These are phyloP conservation scores for Antheraea pernyi DNA, from an alignment of 1,140 invertebrate genomes.

Conservation along the genomic window DNA sequence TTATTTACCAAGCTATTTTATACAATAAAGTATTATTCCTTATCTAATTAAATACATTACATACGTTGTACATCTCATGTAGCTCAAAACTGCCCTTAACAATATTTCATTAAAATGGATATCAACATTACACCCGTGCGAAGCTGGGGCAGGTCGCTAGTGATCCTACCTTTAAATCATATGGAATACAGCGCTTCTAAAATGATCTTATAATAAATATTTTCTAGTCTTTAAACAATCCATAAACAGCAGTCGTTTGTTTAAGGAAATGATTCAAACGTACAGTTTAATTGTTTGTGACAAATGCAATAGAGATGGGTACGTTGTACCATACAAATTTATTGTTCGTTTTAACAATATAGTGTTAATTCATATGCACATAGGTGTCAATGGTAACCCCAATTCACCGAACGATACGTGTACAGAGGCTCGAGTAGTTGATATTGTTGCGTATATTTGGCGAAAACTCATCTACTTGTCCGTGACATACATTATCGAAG, in stretches of 20 bases:
- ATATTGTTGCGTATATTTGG: conserved; percentile 10
- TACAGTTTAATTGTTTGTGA: background rate
- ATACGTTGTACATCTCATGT: no score
- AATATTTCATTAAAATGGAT: no score
- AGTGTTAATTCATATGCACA: conserved; percentile 4
- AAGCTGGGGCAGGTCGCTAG: no score
- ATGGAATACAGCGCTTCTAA: no score
- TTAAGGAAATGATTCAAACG: background rate
- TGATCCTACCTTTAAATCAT: no score
- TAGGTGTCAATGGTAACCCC: background rate
- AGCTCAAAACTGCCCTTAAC: no score
- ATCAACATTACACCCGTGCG: no score
- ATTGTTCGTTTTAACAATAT: background rate
- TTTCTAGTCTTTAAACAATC: no score
- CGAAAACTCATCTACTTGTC: background rate
- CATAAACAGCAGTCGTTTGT: background rate
- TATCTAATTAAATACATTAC: no score
- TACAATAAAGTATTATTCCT: no score
- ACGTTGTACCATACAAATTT: background rate
- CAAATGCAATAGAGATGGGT: background rate
- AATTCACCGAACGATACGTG: background rate
- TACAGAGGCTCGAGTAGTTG: conserved; percentile 2
- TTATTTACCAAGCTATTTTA: no score
- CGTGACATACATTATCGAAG: conserved; percentile 5
- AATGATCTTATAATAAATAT: no score